Evolutionary conservation across 2,888 invertebrate genomes (phyloP), one percentile per base, ranked within the genome.

Genomic region (Parthenolecanium corni): DNA sequence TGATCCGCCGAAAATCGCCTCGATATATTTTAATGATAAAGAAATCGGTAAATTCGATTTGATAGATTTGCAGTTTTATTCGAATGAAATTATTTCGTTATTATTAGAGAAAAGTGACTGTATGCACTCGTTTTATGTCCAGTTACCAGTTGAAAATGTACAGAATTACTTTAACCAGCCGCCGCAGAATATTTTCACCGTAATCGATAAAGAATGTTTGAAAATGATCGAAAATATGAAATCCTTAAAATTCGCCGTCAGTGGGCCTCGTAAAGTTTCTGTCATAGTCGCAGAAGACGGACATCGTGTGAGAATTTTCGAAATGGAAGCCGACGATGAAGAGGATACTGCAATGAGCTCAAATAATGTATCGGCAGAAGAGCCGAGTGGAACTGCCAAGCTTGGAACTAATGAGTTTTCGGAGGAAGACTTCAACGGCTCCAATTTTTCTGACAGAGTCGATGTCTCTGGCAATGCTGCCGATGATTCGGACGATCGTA

Each of bases 311-410:
- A 79, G 89, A 66, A 79, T 93, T 52, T 89, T 89, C 72, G 91
- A 94, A 74, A 92, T 92, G 84, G 94, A 94, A 76, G 86, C 85
- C 0, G 93, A 93, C 71, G 92, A 90, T 23, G 88, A 88, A 64
- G 89, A 89, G 64, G 93, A 94, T 66, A 92, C 91, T 62, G 86
- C 86, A 40, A 86, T 86, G 57, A 67, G 58, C 3, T 52, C 61
- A 16, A 65, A 52, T 9, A 64, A 47, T 20, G 56, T 66, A 62
- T 61, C 61, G 20, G 23, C 21, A 23, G 61, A 61, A 11, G 61
- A 61, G 21, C 40, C 61, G 14, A 61, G 23, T 36, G 40, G 11
- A 2, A 44, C 57, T 12, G 47, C 40, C 3, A 61, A 61, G 24
- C n/a, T 51, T 6, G 47, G 31, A 14, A 23, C 16, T 21, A 40